These are phyloP conservation scores for Cynaeus angustus DNA, from an alignment of 2,888 invertebrate genomes.

Conservation along the genomic window DNA sequence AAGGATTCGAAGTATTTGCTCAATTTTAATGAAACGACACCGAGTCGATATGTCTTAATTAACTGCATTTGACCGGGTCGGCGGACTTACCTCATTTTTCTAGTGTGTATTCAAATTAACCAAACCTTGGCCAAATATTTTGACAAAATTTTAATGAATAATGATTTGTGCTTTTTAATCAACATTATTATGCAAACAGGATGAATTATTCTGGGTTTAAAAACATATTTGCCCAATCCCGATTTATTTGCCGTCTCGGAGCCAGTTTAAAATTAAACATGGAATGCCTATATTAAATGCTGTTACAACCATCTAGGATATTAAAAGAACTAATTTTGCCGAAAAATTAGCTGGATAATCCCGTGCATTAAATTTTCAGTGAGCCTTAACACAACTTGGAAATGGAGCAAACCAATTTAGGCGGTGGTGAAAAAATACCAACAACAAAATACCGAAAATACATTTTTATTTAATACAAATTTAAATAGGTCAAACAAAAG, in stretches of 20 bases:
- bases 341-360: slow-evolving; percentile 15
- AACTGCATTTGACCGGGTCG: slow-evolving; percentile 28
- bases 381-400: not conserved
- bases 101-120: slow-evolving; percentile 35
- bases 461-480: not conserved
- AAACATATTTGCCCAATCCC: slow-evolving; percentile 31
- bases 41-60: slow-evolving; percentile 47
- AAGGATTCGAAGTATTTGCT: slow-evolving; percentile 50
- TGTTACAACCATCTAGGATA: slow-evolving; percentile 15
- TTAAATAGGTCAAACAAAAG: too few species aligned
- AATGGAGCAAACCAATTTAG: slow-evolving; percentile 8
- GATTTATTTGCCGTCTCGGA: slow-evolving; percentile 29
- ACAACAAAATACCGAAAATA: not conserved
- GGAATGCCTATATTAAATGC: slow-evolving; percentile 23
- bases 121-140: slow-evolving; percentile 83
- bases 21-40: slow-evolving; percentile 45
- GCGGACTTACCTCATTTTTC: not conserved
- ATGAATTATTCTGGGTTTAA: slow-evolving; percentile 30
- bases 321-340: slow-evolving; percentile 27
- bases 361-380: slow-evolving; percentile 6
- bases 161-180: slow-evolving; percentile 26
- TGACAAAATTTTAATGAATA: slow-evolving; percentile 76
- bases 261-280: slow-evolving; percentile 26
- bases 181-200: slow-evolving; percentile 28
- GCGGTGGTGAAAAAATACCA: not conserved